Conservation (phyloP, 2,888 invertebrate genomes). For the Pecten maximus region DNA sequence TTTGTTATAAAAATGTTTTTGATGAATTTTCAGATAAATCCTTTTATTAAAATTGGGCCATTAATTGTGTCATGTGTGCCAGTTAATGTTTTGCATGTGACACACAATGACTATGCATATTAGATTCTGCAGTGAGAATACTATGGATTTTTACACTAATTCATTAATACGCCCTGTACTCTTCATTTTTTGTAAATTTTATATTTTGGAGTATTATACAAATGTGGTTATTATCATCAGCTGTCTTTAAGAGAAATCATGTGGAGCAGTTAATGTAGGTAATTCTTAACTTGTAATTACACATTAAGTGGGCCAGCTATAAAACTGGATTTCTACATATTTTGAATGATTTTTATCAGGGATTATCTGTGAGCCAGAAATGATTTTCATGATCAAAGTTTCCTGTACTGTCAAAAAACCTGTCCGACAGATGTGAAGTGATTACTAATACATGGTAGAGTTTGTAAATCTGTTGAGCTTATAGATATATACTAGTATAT, state of each 20-base stretch:
- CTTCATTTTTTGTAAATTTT: no score
- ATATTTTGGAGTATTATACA: no score
- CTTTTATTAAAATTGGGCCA: neutral
- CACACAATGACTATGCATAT: neutral
- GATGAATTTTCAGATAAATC: neutral
- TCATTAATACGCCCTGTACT: no score
- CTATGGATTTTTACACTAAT: no score
- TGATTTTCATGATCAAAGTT: neutral
- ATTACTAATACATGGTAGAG: neutral
- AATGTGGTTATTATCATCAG: no score
- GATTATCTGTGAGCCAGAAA: neutral
- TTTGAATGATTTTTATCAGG: neutral
- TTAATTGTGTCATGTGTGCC: neutral
- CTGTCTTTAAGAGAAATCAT: no score
- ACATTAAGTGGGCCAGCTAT: no score
- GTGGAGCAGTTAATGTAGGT: no score
- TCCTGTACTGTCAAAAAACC: neutral
- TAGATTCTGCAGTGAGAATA: no score
- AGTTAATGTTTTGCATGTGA: neutral
- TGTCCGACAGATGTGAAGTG: neutral
- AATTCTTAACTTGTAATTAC: no score
- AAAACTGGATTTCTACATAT: no score
- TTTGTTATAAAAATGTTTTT: neutral
- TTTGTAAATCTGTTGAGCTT: neutral
- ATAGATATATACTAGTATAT: no score